Evolutionary conservation across 2,113 vertebrate genomes (phyloP).

Genomic region (Eidolon helvum): DNA sequence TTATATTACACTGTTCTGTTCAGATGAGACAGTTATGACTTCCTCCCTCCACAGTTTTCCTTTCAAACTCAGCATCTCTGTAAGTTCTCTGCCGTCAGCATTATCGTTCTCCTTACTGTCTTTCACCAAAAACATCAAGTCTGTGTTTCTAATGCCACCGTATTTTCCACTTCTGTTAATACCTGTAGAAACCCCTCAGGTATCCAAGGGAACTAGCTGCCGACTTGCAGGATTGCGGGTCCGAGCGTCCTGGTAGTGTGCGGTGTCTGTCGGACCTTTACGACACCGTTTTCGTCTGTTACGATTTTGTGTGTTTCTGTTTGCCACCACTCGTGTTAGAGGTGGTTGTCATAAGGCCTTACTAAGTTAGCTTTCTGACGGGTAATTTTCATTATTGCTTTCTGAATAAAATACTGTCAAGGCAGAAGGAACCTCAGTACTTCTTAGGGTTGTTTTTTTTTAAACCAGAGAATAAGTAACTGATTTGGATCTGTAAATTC

Average conservation of each 20-base stretch:
- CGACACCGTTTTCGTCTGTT: neutral
- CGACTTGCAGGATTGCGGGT: neutral
- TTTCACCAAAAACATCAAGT: conserved; percentile 19
- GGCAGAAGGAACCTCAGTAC: conserved; percentile 43
- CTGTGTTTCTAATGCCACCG: neutral
- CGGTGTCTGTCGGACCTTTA: neutral
- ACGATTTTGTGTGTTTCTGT: neutral
- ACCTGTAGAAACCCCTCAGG: neutral
- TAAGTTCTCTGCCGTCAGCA: neutral
- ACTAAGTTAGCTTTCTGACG: neutral
- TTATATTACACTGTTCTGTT: conserved; percentile 62
- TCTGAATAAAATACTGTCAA: conserved; percentile 50
- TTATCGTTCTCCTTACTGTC: neutral
- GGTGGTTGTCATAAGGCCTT: conserved; percentile 18
- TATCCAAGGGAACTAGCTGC: conserved; percentile 7
- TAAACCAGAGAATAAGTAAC: conserved; percentile 52
- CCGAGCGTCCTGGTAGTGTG: neutral
- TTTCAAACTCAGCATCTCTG: conserved; percentile 50
- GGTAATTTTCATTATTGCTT: neutral
- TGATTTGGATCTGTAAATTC: conserved; percentile 25
- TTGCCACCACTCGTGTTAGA: neutral
- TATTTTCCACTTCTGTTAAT: conserved; percentile 28
- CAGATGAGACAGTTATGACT: conserved; percentile 43
- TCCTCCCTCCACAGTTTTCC: conserved; percentile 37
- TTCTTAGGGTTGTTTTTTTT: neutral